Evolutionary conservation across 2,797 vertebrate species (phyloP), one percentile per base, ranked within the genome.

Genomic region (Adelosebastes latens): DNA sequence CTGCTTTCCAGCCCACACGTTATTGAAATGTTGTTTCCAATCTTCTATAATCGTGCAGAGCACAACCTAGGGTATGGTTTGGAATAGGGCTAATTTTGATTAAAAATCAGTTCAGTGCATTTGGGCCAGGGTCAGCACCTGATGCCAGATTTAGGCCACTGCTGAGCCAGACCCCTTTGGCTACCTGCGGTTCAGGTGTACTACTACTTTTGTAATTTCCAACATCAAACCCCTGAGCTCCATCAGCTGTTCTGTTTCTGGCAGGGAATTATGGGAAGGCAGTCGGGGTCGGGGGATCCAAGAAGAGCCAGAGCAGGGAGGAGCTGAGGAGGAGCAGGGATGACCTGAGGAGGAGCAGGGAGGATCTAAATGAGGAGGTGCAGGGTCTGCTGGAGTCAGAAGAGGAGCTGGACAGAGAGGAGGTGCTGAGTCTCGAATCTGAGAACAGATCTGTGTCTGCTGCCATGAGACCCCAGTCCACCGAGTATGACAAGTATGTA

Each of bases 191-290:
- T 60, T 49, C 11, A 34, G 2, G 10, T 65, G 14, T 24, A 1
- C 14, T 42, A 39, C 14, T 7, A 2, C 13, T 24, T 81, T 65
- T 34, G 16, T 18, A 46, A 29, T 75, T 70, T 56, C 2, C 16
- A 68, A 20, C 0, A 22, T 68, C 22, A 36, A 72, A 66, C 0
- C 13, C 5, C 10, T 22, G 75, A 79, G 3, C 4, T 56, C 16
- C n/a, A 42, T 39, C 14, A 24, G n/a, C 6, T 67, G 68, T 72
- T 79, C 14, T 80, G 13, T 77, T 65, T 79, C 61, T 80, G 18
- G 0, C 84, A 98, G 97, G 97, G 67, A 98, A 97, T 87, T 94
- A 94, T 70, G 97, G 97, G 22, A 98, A 98, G 90, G 94, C 91
- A 2, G 94, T 95, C 59, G 95, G 95, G 42, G 68, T 92, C 58